A percentile compares a stretch with the other conserved stretches of the same genome.
These are phyloP conservation scores for Heliconius ethilla DNA, from an alignment of 2,888 invertebrate genomes.

Conservation along the genomic window DNA sequence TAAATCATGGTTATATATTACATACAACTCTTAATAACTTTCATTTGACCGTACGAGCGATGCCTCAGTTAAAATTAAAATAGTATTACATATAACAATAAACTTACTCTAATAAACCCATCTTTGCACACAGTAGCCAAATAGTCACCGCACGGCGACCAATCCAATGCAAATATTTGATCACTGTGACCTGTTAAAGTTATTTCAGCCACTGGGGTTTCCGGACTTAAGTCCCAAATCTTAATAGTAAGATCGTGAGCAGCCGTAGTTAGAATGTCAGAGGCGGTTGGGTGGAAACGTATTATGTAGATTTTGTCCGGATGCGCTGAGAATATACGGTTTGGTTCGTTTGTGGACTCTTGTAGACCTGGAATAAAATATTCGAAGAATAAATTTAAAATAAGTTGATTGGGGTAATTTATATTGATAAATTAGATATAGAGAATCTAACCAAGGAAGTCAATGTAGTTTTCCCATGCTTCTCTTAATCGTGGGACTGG, in stretches of 20 bases:
- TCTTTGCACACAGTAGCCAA: slow-evolving; percentile 95
- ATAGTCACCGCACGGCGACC: slow-evolving; percentile 94
- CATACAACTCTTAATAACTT: no score
- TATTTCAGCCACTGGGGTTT: slow-evolving; percentile 67
- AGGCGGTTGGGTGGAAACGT: slow-evolving; percentile 94
- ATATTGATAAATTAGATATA: no score
- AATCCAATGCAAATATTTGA: slow-evolving; percentile 94
- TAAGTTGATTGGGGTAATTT: no score
- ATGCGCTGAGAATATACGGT: slow-evolving; percentile 86
- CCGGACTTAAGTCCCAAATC: slow-evolving; percentile 89
- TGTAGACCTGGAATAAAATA: slow-evolving; percentile 74
- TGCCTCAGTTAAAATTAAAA: no score
- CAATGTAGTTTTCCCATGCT: no score
- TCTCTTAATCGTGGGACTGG: no score
- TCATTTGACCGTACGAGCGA: no score
- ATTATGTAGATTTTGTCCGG: slow-evolving; percentile 93
- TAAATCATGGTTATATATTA: no score
- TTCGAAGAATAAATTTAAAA: no score
- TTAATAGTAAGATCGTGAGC: slow-evolving; percentile 95
- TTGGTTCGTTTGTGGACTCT: slow-evolving; percentile 90
- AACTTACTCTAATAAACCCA: slow-evolving; percentile 85
- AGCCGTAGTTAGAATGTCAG: slow-evolving; percentile 92
- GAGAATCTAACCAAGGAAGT: no score
- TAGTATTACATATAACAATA: neutral
- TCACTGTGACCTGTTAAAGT: slow-evolving; percentile 89